phyloP scores from a whole-genome alignment of 2,797 vertebrate species.

The Limosa lapponica region DNA sequence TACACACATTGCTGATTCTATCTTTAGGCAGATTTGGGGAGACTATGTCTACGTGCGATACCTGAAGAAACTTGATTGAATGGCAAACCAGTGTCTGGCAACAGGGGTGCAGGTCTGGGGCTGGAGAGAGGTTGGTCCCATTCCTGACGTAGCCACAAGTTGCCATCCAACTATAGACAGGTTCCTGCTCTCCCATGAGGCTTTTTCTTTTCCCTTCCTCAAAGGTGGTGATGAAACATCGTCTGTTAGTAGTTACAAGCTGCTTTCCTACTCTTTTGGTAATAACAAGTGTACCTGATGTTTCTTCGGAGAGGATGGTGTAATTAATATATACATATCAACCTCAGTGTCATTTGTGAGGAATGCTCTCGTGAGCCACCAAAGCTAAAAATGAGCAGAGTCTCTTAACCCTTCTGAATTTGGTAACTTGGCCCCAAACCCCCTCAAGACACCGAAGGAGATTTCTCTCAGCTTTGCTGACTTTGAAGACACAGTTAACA shows the following conservation, averaged over 20 bases:
- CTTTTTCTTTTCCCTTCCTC: not conserved
- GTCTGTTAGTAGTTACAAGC: not conserved
- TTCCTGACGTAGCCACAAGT: not conserved
- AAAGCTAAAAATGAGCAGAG: not conserved
- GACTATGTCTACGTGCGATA: not conserved
- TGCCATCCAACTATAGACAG: not conserved
- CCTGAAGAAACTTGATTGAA: not conserved
- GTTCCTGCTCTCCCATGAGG: not conserved
- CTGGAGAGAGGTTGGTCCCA: not conserved
- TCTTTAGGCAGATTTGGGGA: not conserved
- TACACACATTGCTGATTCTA: not conserved
- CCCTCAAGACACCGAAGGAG: not conserved
- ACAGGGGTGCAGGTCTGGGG: not conserved
- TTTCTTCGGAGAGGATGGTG: not conserved
- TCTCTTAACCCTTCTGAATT: not conserved
- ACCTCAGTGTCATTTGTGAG: accelerated
- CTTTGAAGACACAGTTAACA: not conserved
- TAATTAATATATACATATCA: not conserved
- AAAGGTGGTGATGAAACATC: not conserved
- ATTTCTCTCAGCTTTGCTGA: not conserved
- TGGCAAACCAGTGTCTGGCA: not conserved
- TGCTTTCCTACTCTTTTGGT: not conserved
- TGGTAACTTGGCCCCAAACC: not conserved
- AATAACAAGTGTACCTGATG: not conserved
- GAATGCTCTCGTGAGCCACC: not conserved